A percentile compares a stretch with the other conserved stretches of the same genome.
Evolutionary conservation across 2,888 invertebrate species (phyloP).

Genomic region (Gerris lacustris): DNA sequence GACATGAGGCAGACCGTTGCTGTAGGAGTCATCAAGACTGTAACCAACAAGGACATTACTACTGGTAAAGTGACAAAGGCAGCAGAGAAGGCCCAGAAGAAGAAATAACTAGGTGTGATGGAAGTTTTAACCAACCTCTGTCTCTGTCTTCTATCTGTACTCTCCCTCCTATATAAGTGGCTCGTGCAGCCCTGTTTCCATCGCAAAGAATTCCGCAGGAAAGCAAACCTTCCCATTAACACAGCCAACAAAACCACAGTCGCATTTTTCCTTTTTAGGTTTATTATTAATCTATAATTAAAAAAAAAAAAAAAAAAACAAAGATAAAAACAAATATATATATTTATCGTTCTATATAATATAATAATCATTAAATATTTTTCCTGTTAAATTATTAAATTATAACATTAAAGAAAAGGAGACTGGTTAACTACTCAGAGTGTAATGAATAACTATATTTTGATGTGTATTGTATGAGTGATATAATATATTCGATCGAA

Average conservation of each 20-base stretch:
- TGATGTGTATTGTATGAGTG: background rate
- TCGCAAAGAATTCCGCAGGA: constrained; percentile 84
- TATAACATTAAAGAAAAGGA: background rate
- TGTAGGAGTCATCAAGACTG: constrained; percentile 90
- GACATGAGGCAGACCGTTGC: constrained; percentile 99
- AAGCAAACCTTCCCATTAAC: constrained; percentile 37
- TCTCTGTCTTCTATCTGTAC: constrained; percentile 35
- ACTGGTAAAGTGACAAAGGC: constrained; percentile 97
- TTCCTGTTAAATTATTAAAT: background rate
- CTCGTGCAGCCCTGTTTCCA: constrained; percentile 68
- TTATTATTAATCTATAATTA: background rate
- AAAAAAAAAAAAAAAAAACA: too few species aligned
- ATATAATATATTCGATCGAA: background rate
- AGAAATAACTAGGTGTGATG: constrained; percentile 75
- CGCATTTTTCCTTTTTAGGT: background rate
- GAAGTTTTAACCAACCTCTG: constrained; percentile 30
- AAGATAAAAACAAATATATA: background rate
- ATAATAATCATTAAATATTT: background rate
- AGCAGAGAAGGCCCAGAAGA: constrained; percentile 94
- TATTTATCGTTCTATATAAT: constrained; percentile 2
- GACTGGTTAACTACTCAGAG: background rate
- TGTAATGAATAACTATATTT: background rate
- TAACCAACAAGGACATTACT: constrained; percentile 78
- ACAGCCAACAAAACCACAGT: constrained; percentile 6
- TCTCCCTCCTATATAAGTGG: constrained; percentile 44